phyloP scores from a whole-genome alignment of 2,797 vertebrate species.

The Garrulus glandarius region DNA sequence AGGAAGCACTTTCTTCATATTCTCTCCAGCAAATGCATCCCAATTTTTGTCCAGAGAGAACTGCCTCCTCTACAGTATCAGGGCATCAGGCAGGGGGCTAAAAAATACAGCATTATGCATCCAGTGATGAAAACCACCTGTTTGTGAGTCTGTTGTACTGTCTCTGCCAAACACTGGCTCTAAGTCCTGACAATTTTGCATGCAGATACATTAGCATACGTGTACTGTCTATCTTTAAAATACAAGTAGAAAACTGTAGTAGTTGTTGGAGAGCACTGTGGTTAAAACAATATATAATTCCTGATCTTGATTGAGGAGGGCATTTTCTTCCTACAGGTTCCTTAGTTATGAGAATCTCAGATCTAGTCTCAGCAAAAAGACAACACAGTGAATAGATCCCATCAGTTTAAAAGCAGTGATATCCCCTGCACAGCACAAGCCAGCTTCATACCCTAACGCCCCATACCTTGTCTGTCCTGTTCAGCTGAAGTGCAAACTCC shows the following conservation, averaged over 20 bases:
- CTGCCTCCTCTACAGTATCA: neutral
- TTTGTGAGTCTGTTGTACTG: constrained; percentile 3
- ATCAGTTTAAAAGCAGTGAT: neutral
- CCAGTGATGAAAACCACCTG: constrained; percentile 54
- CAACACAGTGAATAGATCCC: neutral
- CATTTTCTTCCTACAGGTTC: neutral
- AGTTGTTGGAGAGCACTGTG: neutral
- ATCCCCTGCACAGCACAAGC: neutral
- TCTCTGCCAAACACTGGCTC: neutral
- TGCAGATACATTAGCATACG: neutral
- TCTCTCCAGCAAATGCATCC: neutral
- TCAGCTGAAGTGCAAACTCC: neutral
- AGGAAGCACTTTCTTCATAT: neutral
- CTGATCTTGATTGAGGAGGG: neutral
- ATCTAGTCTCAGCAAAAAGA: neutral
- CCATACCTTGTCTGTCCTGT: neutral
- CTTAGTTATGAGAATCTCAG: neutral
- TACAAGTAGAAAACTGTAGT: neutral
- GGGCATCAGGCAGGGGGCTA: neutral
- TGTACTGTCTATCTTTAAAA: neutral
- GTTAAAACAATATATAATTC: neutral
- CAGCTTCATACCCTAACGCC: fast-evolving
- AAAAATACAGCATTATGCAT: neutral
- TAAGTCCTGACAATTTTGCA: neutral
- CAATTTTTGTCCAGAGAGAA: neutral